phyloP scores from a whole-genome alignment of 2,888 invertebrate species.

The Calliopum simillimum region DNA sequence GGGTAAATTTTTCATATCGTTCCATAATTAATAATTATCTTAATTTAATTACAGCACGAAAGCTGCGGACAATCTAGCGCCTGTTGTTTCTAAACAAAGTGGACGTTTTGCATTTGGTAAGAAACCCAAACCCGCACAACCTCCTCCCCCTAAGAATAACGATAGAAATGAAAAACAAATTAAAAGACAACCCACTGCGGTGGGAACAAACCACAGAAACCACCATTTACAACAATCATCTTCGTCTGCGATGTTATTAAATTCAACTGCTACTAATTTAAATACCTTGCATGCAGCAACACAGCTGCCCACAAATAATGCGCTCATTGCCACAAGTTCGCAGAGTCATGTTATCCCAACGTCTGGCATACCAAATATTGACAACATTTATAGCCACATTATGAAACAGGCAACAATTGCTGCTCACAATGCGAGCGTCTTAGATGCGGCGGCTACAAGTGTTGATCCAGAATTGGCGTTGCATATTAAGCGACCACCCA shows the following conservation, averaged over 20 bases:
- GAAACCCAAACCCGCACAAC: conserved; percentile 50
- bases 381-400: conserved; percentile 54
- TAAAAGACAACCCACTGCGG: not conserved
- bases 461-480: conserved; percentile 1
- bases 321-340: not conserved
- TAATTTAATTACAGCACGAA: conserved; percentile 51
- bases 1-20: too few species aligned
- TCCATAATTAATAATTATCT: too few species aligned
- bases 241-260: not conserved
- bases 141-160: conserved; percentile 19
- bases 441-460: conserved; percentile 37
- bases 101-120: conserved; percentile 62
- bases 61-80: conserved; percentile 60
- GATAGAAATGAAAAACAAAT: not conserved
- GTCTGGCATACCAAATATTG: conserved; percentile 51
- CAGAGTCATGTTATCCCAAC: not conserved
- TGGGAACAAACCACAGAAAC: conserved; percentile 6
- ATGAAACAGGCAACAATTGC: conserved; percentile 45
- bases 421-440: conserved; percentile 30
- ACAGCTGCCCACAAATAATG: conserved; percentile 7
- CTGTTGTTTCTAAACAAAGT: conserved; percentile 61
- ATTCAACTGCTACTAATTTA: not conserved
- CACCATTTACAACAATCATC: not conserved
- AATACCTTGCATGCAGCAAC: conserved; percentile 11
- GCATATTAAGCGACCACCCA: conserved; percentile 35